Conservation (phyloP, 2,888 invertebrate genomes). For the Axea sp. region DNA sequence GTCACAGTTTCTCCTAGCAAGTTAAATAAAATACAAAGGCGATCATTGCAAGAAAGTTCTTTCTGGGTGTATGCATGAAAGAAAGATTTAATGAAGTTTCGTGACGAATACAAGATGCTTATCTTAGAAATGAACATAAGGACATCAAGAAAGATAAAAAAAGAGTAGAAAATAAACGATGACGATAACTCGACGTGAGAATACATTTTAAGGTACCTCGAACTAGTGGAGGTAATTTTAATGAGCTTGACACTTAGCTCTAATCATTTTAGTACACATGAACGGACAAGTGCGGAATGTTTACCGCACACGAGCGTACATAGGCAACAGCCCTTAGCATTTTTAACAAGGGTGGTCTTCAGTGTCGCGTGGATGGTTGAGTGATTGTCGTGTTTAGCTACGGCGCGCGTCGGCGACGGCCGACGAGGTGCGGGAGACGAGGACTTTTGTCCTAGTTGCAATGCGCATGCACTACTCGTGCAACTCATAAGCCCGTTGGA, state of each 20-base stretch:
- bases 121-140: too few relatives aligned
- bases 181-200: too few relatives aligned
- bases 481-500: constrained; percentile 54
- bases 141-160: too few relatives aligned
- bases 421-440: constrained; percentile 32
- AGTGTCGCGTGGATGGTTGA: constrained; percentile 41
- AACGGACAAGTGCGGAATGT: constrained; percentile 19
- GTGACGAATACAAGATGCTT: too few relatives aligned
- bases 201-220: too few relatives aligned
- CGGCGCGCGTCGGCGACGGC: constrained; percentile 23
- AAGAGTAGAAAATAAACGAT: too few relatives aligned
- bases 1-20: too few relatives aligned
- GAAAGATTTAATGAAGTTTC: too few relatives aligned
- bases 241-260: constrained; percentile 9
- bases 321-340: constrained; percentile 27
- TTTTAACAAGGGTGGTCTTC: constrained; percentile 52
- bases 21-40: too few relatives aligned
- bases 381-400: constrained; percentile 47
- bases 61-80: too few relatives aligned
- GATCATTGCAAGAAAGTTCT: too few relatives aligned
- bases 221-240: constrained; percentile 6
- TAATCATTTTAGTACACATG: constrained; percentile 27
- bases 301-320: constrained; percentile 21
- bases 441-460: constrained; percentile 63
- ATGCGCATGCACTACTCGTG: constrained; percentile 63